These are phyloP conservation scores for Condylura cristata DNA, from an alignment of 2,113 vertebrate genomes.

Conservation along the genomic window DNA sequence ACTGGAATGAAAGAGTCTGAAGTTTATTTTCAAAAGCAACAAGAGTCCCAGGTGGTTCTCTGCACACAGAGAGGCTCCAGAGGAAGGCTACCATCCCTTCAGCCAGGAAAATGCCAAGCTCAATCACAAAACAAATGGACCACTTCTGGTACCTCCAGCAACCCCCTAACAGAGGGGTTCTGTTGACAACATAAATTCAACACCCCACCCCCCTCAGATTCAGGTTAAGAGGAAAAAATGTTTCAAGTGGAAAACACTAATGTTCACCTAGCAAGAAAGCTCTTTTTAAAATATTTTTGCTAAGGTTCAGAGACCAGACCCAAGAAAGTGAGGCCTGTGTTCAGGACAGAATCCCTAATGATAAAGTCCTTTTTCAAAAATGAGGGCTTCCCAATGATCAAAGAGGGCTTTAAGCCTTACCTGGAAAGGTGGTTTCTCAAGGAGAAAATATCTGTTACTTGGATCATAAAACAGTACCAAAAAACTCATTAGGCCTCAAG, in stretches of 20 bases:
- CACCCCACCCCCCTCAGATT: neutral
- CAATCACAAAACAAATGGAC: neutral
- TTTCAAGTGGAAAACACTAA: neutral
- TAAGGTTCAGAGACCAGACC: neutral
- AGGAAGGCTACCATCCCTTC: neutral
- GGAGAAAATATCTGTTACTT: neutral
- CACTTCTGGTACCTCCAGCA: neutral
- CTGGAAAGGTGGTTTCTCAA: neutral
- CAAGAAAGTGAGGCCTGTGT: neutral
- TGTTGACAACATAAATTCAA: slow-evolving; percentile 2
- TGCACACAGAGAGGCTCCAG: neutral
- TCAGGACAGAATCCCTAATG: neutral
- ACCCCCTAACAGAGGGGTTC: neutral
- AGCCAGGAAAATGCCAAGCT: neutral
- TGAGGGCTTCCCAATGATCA: neutral
- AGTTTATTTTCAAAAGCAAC: neutral
- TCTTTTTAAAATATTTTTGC: neutral
- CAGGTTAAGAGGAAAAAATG: neutral
- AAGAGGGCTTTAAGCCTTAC: neutral
- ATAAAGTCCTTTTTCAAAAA: neutral
- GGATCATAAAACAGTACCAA: neutral
- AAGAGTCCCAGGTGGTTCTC: neutral
- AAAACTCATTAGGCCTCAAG: neutral
- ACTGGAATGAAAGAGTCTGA: neutral
- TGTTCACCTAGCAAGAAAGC: neutral